Evolutionary conservation across 2,113 vertebrate genomes (phyloP), one percentile per base, ranked within the genome.

Genomic region (Xyliphius kryptos): DNA sequence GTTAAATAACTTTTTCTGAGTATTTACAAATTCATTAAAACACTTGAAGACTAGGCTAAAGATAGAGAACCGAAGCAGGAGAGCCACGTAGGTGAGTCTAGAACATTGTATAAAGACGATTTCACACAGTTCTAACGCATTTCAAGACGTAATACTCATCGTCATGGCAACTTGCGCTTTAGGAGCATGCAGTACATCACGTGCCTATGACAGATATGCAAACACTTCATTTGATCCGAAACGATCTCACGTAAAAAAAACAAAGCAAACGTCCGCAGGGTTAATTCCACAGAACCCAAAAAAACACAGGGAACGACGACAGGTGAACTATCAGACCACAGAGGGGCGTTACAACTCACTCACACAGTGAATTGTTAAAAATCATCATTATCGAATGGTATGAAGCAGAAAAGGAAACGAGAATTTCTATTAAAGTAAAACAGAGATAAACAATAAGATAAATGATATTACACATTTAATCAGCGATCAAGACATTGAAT

Each of bases 11-110:
- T 72, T 62, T 66, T 68, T 59, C 75, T n/a, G n/a, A n/a, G 68
- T 85, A 85, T 86, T 83, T 86, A 85, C 82, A 86, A 79, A 82
- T 75, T 65, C 74, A 68, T 80, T 78, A 74, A 72, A 67, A 75
- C 67, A 74, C 56, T 71, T 14, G 10, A 9, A 41, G 10, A 41
- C 13, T 7, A 41, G 5, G 71, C 36, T 72, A 80, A 62, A 69
- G 65, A 68, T 68, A 78, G 74, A 70, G 76, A 75, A 61, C 38
- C 11, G 68, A 76, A 50, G 66, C 62, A 67, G 70, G 51, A 70
- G 74, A 76, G 68, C 71, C 53, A 74, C 32, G 62, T n/a, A n/a
- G n/a, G n/a, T n/a, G n/a, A 72, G 71, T 19, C 54, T 26, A 69
- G 69, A 46, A 61, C 36, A 57, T 62, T 32, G 26, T 37, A 61